These are phyloP conservation scores for Lagria hirta DNA, from an alignment of 2,888 invertebrate genomes.

Conservation along the genomic window DNA sequence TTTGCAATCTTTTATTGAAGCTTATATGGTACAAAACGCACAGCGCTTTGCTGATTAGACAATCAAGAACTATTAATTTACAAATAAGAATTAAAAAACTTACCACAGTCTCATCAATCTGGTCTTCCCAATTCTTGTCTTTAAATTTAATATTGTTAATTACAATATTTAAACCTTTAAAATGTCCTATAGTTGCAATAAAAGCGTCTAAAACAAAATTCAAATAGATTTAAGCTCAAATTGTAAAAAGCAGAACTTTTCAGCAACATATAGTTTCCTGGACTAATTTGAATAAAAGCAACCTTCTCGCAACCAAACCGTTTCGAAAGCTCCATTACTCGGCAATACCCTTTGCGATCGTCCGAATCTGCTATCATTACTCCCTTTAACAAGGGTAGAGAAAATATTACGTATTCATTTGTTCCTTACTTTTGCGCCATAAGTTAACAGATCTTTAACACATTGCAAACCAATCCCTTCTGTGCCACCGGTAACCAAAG, in stretches of 20 bases:
- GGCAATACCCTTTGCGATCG: slow-evolving; percentile 58
- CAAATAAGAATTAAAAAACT: slow-evolving; percentile 31
- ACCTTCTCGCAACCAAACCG: slow-evolving; percentile 67
- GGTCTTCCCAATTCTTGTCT: slow-evolving; percentile 45
- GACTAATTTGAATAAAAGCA: slow-evolving; percentile 69
- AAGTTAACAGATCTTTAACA: slow-evolving; percentile 53
- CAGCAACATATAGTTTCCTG: slow-evolving; percentile 69
- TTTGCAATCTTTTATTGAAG: too few relatives aligned
- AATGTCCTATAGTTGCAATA: slow-evolving; percentile 38
- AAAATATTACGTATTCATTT: slow-evolving; percentile 7
- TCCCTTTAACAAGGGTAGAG: slow-evolving; percentile 33
- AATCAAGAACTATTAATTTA: too few relatives aligned
- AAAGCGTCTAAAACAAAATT: slow-evolving; percentile 38
- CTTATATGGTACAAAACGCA: too few relatives aligned
- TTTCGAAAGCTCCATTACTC: slow-evolving; percentile 61
- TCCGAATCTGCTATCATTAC: slow-evolving; percentile 42
- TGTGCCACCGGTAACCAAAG: slow-evolving; percentile 57
- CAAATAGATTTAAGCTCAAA: slow-evolving; percentile 2
- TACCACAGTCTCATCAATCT: slow-evolving; percentile 51
- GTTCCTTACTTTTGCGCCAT: slow-evolving; percentile 46
- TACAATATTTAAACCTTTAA: slow-evolving; percentile 51
- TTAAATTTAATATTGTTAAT: slow-evolving; percentile 55
- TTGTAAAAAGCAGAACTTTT: slow-evolving; percentile 57
- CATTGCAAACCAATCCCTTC: slow-evolving; percentile 56
- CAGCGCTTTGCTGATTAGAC: too few relatives aligned